Conservation (phyloP, 1,140 invertebrate species). For the Eriosoma lanigerum region DNA sequence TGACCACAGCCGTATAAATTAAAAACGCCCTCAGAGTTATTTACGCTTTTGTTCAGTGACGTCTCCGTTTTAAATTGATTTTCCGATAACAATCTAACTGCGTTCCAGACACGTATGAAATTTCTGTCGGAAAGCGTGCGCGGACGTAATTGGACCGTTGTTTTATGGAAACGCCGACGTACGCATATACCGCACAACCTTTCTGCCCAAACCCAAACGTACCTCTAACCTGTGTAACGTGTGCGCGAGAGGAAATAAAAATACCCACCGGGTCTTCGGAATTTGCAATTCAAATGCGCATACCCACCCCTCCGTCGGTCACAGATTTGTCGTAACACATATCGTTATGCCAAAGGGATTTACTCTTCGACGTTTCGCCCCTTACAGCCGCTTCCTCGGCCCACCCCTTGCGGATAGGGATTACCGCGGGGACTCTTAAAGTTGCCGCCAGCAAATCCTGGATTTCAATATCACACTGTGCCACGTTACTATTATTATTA, state of each 20-base stretch:
- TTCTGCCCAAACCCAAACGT: no score
- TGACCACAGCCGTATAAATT: not conserved
- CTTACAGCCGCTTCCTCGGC: not conserved
- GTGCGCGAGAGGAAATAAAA: not conserved
- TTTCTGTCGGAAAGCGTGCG: not conserved
- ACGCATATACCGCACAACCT: no score
- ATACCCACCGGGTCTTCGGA: not conserved
- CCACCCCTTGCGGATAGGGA: not conserved
- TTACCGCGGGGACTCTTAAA: constrained; percentile 2
- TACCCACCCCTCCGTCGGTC: not conserved
- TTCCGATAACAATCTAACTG: constrained; percentile 7
- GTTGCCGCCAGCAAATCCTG: not conserved
- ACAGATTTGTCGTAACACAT: constrained; percentile 5
- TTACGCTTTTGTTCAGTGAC: constrained; percentile 20
- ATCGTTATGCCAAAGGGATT: not conserved
- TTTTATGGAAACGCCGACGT: not conserved
- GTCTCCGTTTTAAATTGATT: constrained; percentile 20
- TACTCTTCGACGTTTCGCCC: not conserved
- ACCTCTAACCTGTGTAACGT: no score
- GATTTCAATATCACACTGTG: constrained; percentile 24
- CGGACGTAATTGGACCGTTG: constrained; percentile 13
- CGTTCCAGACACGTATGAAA: constrained; percentile 13
- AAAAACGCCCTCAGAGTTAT: constrained; percentile 22
- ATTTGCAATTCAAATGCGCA: constrained; percentile 14
- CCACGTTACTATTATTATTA: no score